phyloP scores from a whole-genome alignment of 2,797 vertebrate species.

The Manis javanica region DNA sequence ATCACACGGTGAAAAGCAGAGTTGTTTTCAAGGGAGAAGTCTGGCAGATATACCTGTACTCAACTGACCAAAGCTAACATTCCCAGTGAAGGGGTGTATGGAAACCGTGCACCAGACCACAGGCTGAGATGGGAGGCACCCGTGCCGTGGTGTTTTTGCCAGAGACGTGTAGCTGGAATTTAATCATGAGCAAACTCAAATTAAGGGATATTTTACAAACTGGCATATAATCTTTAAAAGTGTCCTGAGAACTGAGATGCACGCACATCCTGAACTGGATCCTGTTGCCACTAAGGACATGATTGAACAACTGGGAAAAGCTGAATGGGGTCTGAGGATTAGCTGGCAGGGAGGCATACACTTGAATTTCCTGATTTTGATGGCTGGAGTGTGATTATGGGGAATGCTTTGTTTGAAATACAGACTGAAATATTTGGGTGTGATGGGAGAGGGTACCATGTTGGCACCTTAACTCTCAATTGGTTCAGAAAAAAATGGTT shows the following conservation, averaged over 20 bases:
- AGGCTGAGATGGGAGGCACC: not conserved
- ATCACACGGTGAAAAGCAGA: not conserved
- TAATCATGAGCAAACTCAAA: not conserved
- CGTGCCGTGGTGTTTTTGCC: fast-evolving
- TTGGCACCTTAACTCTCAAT: not conserved
- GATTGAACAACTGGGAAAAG: not conserved
- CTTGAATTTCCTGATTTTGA: not conserved
- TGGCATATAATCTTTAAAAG: not conserved
- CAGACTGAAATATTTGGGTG: not conserved
- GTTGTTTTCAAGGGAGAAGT: not conserved
- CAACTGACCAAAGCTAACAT: not conserved
- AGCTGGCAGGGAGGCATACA: not conserved
- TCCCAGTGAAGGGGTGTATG: not conserved
- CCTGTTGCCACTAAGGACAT: not conserved
- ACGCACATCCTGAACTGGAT: not conserved
- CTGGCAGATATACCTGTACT: not conserved
- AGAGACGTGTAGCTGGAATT: not conserved
- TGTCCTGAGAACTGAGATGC: not conserved
- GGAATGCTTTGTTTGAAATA: not conserved
- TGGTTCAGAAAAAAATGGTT: not conserved
- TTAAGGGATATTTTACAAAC: not conserved
- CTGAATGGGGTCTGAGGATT: not conserved
- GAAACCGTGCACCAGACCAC: not conserved
- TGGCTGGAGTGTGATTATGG: not conserved
- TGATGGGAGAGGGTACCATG: not conserved